Conservation (phyloP, 64 coral and sea anemone genomes). For the Astreopora myriophthalma region DNA sequence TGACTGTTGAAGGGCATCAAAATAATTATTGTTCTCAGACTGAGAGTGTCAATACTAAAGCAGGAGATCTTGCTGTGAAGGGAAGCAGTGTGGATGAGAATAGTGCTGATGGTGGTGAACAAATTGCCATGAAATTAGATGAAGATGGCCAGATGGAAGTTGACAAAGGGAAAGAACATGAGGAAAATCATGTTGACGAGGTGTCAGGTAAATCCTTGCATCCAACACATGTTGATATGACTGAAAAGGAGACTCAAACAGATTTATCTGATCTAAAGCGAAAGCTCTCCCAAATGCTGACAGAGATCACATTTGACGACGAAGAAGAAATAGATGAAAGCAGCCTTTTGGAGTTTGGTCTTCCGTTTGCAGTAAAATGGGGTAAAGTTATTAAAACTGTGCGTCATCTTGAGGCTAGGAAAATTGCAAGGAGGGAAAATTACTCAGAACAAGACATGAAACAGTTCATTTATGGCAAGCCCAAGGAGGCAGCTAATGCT, state of each 20-base stretch:
- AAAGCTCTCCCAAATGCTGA: neutral
- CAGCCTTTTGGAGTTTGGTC: constrained; percentile 6
- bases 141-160: no score
- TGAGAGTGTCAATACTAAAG: neutral
- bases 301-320: neutral
- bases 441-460: constrained; percentile 32
- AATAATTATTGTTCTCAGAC: neutral
- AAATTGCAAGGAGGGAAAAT: constrained; percentile 7
- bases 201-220: neutral
- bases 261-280: neutral
- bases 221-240: neutral
- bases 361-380: constrained; percentile 28
- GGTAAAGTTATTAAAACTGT: neutral
- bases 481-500: constrained; percentile 20
- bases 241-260: neutral
- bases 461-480: constrained; percentile 28
- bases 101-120: neutral
- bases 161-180: neutral
- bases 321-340: neutral
- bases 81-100: neutral
- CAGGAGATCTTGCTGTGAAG: neutral
- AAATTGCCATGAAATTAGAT: neutral
- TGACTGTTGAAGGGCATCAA: neutral
- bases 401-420: neutral
- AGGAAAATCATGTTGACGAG: neutral